Percentiles rank a stretch among this genome's conserved stretches.
These are phyloP conservation scores for Ichneumoninae sp. DNA, from an alignment of 2,888 invertebrate species.

Conservation along the genomic window DNA sequence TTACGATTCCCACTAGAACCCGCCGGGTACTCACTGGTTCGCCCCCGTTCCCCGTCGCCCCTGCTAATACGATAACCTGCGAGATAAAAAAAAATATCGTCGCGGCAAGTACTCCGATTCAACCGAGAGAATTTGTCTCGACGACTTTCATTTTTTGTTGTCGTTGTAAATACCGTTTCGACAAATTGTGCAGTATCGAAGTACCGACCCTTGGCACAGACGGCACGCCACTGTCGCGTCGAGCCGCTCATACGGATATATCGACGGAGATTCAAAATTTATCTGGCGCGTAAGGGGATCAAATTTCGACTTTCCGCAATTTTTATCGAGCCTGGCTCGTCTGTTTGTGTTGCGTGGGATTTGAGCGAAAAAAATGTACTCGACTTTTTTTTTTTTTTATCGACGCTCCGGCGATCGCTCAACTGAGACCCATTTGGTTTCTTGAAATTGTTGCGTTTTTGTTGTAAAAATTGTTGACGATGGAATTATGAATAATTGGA, in stretches of 20 bases:
- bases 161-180: neutral
- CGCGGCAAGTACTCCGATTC: conserved; percentile 1
- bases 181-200: neutral
- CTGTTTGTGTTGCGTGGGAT: neutral
- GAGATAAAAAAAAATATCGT: neutral
- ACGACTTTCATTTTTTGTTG: neutral
- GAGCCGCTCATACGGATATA: neutral
- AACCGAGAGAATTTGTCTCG: neutral
- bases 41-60: neutral
- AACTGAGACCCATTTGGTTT: too few species aligned
- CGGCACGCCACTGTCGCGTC: neutral
- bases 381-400: too few species aligned
- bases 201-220: neutral
- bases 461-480: too few species aligned
- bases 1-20: conserved; percentile 59
- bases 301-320: neutral
- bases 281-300: neutral
- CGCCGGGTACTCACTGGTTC: conserved; percentile 16
- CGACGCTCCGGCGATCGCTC: too few species aligned
- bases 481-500: too few species aligned
- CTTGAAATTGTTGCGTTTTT: too few species aligned
- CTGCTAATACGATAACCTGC: conserved; percentile 8
- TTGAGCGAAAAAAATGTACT: too few species aligned
- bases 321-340: neutral
- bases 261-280: neutral